phyloP scores from a whole-genome alignment of 1,140 invertebrate species.

The Cydia splendana region DNA sequence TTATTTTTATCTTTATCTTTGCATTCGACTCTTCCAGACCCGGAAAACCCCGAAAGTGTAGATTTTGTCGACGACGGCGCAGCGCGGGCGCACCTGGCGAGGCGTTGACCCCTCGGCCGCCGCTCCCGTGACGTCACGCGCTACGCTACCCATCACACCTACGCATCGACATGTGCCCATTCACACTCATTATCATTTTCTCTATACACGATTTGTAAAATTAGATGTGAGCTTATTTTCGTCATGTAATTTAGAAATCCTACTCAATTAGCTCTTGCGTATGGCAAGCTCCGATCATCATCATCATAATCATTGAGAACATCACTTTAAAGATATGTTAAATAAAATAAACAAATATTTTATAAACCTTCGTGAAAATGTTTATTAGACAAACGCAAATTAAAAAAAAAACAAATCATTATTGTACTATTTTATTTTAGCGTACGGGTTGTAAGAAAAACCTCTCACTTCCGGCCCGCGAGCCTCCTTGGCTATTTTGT shows the following conservation, averaged over 20 bases:
- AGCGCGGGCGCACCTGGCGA: slow-evolving; percentile 59
- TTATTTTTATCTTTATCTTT: no score
- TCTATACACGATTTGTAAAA: background rate
- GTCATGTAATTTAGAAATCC: background rate
- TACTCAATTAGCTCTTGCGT: background rate
- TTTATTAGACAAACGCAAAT: no score
- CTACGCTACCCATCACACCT: slow-evolving; percentile 44
- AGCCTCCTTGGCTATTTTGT: no score
- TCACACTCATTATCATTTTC: background rate
- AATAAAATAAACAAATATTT: no score
- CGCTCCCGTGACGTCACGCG: slow-evolving; percentile 61
- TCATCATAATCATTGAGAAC: no score
- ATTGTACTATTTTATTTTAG: no score
- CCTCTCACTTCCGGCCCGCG: no score
- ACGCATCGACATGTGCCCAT: slow-evolving; percentile 38
- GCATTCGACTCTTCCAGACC: background rate
- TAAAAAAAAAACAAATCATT: no score
- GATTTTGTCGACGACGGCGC: slow-evolving; percentile 34
- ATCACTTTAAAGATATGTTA: no score
- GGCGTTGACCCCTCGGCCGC: slow-evolving; percentile 55
- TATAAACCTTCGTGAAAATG: no score
- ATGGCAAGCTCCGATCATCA: background rate
- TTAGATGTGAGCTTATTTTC: background rate
- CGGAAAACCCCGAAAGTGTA: slow-evolving; percentile 38
- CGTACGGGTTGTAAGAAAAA: no score